Evolutionary conservation across 2,888 invertebrate genomes (phyloP).

Genomic region (Fragum fragum): DNA sequence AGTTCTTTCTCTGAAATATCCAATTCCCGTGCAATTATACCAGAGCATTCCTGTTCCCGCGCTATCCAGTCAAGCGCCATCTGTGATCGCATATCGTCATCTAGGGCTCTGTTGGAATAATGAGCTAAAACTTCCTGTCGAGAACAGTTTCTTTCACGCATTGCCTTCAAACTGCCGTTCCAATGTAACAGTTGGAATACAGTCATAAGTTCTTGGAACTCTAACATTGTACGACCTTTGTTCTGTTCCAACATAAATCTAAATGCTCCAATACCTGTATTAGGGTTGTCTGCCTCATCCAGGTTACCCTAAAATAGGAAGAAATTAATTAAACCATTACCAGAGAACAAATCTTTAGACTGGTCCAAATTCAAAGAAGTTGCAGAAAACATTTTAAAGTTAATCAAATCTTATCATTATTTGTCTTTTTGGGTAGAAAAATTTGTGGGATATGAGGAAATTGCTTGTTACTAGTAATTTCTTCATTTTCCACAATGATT

Average conservation of each 20-base stretch:
- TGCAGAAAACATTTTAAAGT: no score
- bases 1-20: conserved; percentile 95
- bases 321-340: no score
- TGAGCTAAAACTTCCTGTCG: conserved; percentile 96
- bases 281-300: conserved; percentile 89
- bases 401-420: no score
- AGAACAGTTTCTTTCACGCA: conserved; percentile 97
- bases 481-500: no score
- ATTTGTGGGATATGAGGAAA: no score
- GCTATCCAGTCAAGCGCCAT: conserved; percentile 99
- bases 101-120: conserved; percentile 96
- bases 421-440: no score
- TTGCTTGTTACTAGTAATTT: no score
- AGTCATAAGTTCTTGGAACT: conserved; percentile 99
- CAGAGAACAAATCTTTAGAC: no score
- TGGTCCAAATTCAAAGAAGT: no score
- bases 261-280: conserved; percentile 93
- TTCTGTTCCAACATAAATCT: conserved; percentile 90
- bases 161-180: conserved; percentile 98
- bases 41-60: conserved; percentile 90
- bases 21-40: conserved; percentile 93
- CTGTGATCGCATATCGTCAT: conserved; percentile 96
- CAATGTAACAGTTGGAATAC: conserved; percentile 98
- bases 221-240: conserved; percentile 95
- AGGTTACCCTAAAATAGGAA: conserved; percentile 75